phyloP scores from a whole-genome alignment of 2,113 vertebrate genomes.

The Myotis yumanensis region DNA sequence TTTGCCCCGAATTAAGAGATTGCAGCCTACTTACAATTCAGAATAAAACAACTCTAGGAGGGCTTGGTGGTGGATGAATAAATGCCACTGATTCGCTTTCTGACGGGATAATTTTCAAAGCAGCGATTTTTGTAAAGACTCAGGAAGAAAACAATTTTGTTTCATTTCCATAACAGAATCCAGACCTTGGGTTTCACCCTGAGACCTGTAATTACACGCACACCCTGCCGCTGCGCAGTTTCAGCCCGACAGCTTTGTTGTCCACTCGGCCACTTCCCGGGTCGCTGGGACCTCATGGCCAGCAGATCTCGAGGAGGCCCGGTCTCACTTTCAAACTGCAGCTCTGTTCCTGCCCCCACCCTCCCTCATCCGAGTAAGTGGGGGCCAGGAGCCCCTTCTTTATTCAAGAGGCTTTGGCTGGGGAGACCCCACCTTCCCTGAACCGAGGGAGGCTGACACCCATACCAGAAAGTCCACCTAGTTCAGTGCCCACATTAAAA shows the following conservation, averaged over 20 bases:
- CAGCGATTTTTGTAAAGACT: constrained; percentile 83
- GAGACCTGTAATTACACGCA: constrained; percentile 70
- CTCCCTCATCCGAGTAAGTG: background rate
- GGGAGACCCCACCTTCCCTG: background rate
- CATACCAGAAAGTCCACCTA: fast-evolving
- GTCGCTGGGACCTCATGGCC: background rate
- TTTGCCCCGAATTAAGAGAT: constrained; percentile 85
- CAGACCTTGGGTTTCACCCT: constrained; percentile 83
- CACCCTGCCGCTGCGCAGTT: constrained; percentile 54
- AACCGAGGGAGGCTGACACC: background rate
- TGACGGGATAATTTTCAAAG: constrained; percentile 90
- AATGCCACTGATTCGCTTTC: constrained; percentile 84
- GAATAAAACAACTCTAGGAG: constrained; percentile 74
- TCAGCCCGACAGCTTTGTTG: constrained; percentile 69
- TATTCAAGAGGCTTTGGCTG: background rate
- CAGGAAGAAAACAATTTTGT: constrained; percentile 96
- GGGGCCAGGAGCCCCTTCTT: no score
- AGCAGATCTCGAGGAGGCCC: constrained; percentile 49
- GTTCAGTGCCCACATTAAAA: background rate
- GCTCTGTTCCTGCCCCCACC: background rate
- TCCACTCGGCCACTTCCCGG: constrained; percentile 11
- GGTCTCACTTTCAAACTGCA: background rate
- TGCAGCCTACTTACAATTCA: constrained; percentile 82
- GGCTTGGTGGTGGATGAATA: constrained; percentile 80
- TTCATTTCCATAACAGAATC: constrained; percentile 94